Evolutionary conservation across 2,113 vertebrate genomes (phyloP), one percentile per base, ranked within the genome.

Genomic region (human): DNA sequence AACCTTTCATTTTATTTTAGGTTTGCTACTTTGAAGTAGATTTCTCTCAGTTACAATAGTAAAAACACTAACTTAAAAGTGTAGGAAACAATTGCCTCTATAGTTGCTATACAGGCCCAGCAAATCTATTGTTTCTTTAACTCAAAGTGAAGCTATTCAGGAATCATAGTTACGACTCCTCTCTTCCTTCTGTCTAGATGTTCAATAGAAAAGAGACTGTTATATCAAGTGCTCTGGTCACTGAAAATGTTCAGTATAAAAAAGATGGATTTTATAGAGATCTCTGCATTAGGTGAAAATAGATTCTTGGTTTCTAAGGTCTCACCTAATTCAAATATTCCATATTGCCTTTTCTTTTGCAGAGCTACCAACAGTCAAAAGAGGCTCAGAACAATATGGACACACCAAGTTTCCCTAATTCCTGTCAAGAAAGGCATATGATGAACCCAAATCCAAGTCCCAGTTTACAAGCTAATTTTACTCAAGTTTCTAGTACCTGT

Each of bases 1-100:
- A 86, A 17, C 9, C 4, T 86, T 82, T 93, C 64, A 70, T 68
- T 82, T 90, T 86, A 76, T 73, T 66, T 96, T 90, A 78, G 40
- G 25, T 86, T 94, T 93, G 59, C 4, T 91, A 97, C 35, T 94
- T 93, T 64, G 48, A 93, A 94, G 76, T 61, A 85, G 6, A 96
- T 40, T 89, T 91, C 20, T 91, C 57, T 76, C 70, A 80, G 64
- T 68, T 93, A 85, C 7, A 96, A 66, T 2, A 94, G 4, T 38
- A 97, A 96, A 66, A 93, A 81, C 5, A 85, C 32, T 79, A 93
- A 82, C 72, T 50, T 17, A 30, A 75, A 96, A 87, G 38, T 18
- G 25, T 17, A 73, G 70, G 38, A 87, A 92, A 96, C n/a, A 95
- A 68, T 5, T 48, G 5, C 61, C 27, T 94, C 25, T 59, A 45